Evolutionary conservation across 2,113 vertebrate species (phyloP).

Genomic region (Myiozetetes cayanensis): DNA sequence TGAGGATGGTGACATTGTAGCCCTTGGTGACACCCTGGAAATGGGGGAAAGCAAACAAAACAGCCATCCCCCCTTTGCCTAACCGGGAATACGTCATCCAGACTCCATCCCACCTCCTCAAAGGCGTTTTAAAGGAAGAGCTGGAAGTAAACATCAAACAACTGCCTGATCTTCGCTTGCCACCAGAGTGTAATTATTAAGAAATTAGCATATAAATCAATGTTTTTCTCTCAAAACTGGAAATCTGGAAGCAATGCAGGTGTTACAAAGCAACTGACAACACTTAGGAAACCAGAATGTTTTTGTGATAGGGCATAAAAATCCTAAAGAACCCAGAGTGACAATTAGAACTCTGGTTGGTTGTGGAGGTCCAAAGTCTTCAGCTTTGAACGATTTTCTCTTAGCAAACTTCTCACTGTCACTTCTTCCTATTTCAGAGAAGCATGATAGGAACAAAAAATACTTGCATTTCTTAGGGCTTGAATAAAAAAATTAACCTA

Average conservation of each 20-base stretch:
- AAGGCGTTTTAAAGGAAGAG: not conserved
- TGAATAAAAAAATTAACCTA: not conserved
- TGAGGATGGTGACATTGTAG: conserved; percentile 92
- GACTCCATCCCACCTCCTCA: not conserved
- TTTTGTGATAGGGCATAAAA: not conserved
- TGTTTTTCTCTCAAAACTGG: not conserved
- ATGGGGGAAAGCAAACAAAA: not conserved
- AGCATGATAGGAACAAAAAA: not conserved
- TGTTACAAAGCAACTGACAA: not conserved
- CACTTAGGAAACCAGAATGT: not conserved
- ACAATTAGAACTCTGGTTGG: not conserved
- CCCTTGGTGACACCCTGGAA: conserved; percentile 87
- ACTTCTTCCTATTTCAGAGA: not conserved
- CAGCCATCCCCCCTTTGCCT: not conserved
- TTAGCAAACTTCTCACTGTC: not conserved
- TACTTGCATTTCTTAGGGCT: not conserved
- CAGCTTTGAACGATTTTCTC: not conserved
- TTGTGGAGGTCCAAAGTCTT: not conserved
- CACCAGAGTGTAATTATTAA: not conserved
- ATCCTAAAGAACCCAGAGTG: not conserved
- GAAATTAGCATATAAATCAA: not conserved
- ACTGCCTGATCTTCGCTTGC: not conserved
- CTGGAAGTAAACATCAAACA: not conserved
- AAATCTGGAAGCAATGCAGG: not conserved
- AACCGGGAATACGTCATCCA: not conserved